Percentiles rank a stretch among this genome's conserved stretches.
phyloP scores from a whole-genome alignment of 2,888 invertebrate genomes.

The Timema podura region DNA sequence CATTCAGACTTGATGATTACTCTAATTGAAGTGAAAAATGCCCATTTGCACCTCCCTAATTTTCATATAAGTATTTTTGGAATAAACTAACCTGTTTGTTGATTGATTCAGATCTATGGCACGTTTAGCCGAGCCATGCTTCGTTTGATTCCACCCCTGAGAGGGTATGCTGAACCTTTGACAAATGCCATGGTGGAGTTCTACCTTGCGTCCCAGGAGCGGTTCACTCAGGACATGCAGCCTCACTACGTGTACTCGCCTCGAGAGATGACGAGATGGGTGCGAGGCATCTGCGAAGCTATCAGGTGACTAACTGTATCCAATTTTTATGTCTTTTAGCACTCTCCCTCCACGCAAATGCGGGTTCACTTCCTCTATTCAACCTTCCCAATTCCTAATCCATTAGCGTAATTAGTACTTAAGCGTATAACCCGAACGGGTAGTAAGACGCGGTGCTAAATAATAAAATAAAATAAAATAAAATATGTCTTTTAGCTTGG shows the following conservation, averaged over 20 bases:
- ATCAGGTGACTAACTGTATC: constrained; percentile 55
- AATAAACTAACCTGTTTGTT: too few species aligned
- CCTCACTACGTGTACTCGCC: constrained; percentile 99
- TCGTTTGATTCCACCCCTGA: constrained; percentile 83
- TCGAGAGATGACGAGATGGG: constrained; percentile 98
- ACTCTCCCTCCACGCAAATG: too few species aligned
- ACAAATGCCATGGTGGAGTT: constrained; percentile 99
- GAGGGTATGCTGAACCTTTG: constrained; percentile 91
- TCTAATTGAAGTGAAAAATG: too few species aligned
- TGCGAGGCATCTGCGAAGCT: constrained; percentile 98
- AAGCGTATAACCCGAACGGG: too few species aligned
- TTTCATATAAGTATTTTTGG: too few species aligned
- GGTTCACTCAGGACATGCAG: constrained; percentile 99
- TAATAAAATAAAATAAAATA: constrained; percentile 13
- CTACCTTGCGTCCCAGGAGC: constrained; percentile 93
- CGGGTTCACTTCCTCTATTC: too few species aligned
- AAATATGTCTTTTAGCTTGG: neutral
- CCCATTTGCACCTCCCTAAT: too few species aligned
- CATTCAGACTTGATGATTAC: too few species aligned
- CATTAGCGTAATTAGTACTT: too few species aligned
- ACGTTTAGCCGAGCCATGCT: constrained; percentile 99
- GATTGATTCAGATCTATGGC: constrained; percentile 76
- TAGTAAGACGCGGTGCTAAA: neutral
- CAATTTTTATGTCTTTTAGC: neutral
- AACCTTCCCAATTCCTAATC: too few species aligned